Evolutionary conservation across 2,113 vertebrate species (phyloP).

Genomic region (Corythaixoides concolor): DNA sequence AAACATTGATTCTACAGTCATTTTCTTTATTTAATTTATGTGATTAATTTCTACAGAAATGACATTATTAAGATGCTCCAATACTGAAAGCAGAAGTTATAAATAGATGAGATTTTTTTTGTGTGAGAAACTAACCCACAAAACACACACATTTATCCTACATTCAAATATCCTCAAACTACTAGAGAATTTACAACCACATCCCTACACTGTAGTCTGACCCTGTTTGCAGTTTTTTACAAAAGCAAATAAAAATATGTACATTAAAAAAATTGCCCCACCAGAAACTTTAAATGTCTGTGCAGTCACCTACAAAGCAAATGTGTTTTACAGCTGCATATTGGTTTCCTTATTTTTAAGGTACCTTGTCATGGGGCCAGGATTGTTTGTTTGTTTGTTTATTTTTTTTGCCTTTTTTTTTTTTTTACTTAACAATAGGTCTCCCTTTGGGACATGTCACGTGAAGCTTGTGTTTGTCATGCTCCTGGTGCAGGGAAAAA

Average conservation of each 20-base stretch:
- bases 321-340: not conserved
- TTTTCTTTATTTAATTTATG: not conserved
- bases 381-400: not conserved
- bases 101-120: not conserved
- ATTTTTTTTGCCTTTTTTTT: not conserved
- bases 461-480: conserved; percentile 76
- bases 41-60: not conserved
- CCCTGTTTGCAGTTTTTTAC: not conserved
- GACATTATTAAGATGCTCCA: not conserved
- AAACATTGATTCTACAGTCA: not conserved
- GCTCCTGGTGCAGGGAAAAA: conserved; percentile 75
- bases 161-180: not conserved
- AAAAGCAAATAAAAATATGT: not conserved
- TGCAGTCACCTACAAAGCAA: not conserved
- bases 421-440: conserved; percentile 11
- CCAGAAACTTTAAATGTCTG: not conserved
- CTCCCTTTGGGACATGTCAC: conserved; percentile 70
- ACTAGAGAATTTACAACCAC: not conserved
- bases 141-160: not conserved
- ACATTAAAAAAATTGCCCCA: not conserved
- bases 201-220: not conserved
- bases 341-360: conserved; percentile 25
- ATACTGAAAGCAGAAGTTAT: not conserved
- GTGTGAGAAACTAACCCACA: not conserved
- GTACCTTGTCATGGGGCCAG: not conserved